Conservation (phyloP, 2,888 invertebrate species). For the Stomorhina lunata region DNA sequence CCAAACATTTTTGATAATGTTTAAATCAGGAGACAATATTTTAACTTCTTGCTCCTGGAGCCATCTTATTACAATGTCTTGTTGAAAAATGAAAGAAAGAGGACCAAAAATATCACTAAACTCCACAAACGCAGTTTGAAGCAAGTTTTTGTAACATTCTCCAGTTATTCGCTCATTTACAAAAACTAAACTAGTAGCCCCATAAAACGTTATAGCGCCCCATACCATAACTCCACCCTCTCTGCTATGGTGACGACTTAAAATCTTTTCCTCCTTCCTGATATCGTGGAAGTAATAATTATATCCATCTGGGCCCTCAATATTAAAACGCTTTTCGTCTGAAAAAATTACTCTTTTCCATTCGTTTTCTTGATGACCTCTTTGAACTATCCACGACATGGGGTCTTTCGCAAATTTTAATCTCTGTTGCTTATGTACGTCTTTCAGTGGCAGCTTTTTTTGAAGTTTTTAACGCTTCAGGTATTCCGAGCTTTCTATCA, state of each 20-base stretch:
- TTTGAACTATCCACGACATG: not conserved
- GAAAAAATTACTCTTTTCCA: slow-evolving; percentile 4
- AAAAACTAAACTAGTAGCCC: too few species aligned
- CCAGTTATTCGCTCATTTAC: too few species aligned
- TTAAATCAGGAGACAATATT: too few species aligned
- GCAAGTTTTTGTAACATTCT: too few species aligned
- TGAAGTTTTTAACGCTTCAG: not conserved
- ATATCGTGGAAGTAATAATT: too few species aligned
- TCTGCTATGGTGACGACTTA: too few species aligned
- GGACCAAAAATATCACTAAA: too few species aligned
- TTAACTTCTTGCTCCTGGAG: not conserved
- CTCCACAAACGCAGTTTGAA: too few species aligned
- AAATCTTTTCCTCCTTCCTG: too few species aligned
- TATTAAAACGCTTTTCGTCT: not conserved
- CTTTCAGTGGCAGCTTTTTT: not conserved
- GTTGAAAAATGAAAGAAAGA: not conserved
- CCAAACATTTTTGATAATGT: too few species aligned
- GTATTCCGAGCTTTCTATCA: not conserved
- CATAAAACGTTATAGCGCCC: too few species aligned
- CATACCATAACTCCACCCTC: too few species aligned
- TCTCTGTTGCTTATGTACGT: not conserved
- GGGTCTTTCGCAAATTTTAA: slow-evolving; percentile 1
- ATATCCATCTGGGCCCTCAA: not conserved
- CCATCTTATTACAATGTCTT: not conserved
- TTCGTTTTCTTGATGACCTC: slow-evolving; percentile 5